Conservation (phyloP, 2,888 invertebrate genomes). For the Tipula unca region DNA sequence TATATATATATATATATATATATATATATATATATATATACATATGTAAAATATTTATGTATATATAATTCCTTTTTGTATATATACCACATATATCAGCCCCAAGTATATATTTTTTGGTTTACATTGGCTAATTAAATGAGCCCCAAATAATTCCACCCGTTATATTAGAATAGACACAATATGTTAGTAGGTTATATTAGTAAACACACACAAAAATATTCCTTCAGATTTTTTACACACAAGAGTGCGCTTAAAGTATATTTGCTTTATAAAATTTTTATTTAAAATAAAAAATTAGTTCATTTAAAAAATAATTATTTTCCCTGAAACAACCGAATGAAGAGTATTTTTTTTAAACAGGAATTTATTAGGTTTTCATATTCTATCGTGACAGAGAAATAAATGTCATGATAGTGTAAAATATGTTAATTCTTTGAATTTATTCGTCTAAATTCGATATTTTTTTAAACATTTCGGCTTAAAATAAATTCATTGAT, state of each 20-base stretch:
- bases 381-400: not conserved
- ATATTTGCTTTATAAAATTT: not conserved
- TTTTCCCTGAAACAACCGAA: slow-evolving; percentile 41
- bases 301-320: not conserved
- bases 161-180: not conserved
- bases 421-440: not conserved
- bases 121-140: not conserved
- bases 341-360: not conserved
- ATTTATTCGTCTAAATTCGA: not conserved
- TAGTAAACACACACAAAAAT: not conserved
- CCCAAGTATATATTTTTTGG: not conserved
- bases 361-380: not conserved
- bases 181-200: not conserved
- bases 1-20: too few relatives aligned
- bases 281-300: slow-evolving; percentile 17
- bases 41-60: too few relatives aligned
- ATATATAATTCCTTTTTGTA: not conserved
- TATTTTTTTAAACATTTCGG: not conserved
- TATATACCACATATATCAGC: not conserved
- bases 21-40: too few relatives aligned
- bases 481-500: not conserved
- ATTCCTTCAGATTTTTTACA: not conserved
- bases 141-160: not conserved
- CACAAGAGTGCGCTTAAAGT: slow-evolving; percentile 4
- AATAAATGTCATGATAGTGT: not conserved